Evolutionary conservation across 1,140 invertebrate species (phyloP).

Genomic region (Alviniconcha marisindica): DNA sequence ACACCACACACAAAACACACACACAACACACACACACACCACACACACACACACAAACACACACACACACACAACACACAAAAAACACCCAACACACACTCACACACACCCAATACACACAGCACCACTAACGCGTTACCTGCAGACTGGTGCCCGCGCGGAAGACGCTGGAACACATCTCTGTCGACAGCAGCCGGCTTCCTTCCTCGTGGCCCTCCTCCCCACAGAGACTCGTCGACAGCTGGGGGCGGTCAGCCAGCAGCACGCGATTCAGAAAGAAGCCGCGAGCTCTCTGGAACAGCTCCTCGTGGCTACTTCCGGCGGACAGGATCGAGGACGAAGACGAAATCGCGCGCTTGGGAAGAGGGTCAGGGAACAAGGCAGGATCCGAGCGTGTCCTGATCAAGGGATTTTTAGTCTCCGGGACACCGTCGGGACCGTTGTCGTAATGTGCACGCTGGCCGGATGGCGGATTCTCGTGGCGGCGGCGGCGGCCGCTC

Average conservation of each 20-base stretch:
- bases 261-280: background rate
- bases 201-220: background rate
- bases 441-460: too few relatives aligned
- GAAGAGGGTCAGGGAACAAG: background rate
- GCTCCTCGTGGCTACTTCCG: background rate
- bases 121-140: too few relatives aligned
- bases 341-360: background rate
- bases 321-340: background rate
- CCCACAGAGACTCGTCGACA: background rate
- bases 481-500: too few relatives aligned
- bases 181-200: background rate
- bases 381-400: background rate
- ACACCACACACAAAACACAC: too few relatives aligned
- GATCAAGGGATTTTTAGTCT: too few relatives aligned
- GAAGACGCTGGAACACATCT: constrained; percentile 1
- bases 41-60: too few relatives aligned
- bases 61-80: too few relatives aligned
- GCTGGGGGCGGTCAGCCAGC: background rate
- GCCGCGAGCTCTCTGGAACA: background rate
- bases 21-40: too few relatives aligned
- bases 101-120: too few relatives aligned
- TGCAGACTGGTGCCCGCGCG: background rate
- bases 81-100: too few relatives aligned
- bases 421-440: too few relatives aligned
- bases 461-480: too few relatives aligned